phyloP scores from a whole-genome alignment of 1,140 invertebrate genomes.

The Brachionus rotundiformis region DNA sequence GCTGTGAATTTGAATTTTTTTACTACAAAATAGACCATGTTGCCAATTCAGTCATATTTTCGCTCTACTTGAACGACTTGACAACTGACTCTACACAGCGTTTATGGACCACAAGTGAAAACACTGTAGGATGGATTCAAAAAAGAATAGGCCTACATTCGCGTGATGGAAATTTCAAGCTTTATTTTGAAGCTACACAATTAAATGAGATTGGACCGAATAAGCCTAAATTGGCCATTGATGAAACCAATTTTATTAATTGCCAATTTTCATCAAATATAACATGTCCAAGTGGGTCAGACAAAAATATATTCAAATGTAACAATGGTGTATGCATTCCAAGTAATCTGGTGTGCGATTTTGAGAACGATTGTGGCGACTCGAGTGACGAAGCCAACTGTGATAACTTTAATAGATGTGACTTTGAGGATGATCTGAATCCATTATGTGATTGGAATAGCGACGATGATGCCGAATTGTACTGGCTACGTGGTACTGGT shows the following conservation, averaged over 20 bases:
- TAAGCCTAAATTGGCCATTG: constrained; percentile 28
- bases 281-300: background rate
- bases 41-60: background rate
- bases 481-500: background rate
- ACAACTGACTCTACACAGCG: background rate
- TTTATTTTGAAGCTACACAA: constrained; percentile 48
- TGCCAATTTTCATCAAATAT: constrained; percentile 38
- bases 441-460: constrained; percentile 31
- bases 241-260: constrained; percentile 41
- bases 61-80: constrained; percentile 1
- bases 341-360: constrained; percentile 7
- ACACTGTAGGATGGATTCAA: background rate
- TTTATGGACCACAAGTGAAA: constrained; percentile 31
- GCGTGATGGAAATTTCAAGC: background rate
- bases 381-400: constrained; percentile 41
- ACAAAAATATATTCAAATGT: constrained; percentile 27
- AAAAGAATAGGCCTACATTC: constrained; percentile 46
- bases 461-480: constrained; percentile 42
- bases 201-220: background rate
- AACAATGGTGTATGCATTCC: constrained; percentile 19
- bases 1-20: constrained; percentile 66
- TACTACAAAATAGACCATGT: constrained; percentile 73
- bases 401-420: constrained; percentile 11
- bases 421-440: constrained; percentile 41
- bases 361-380: constrained; percentile 46